A percentile compares a stretch with the other conserved stretches of the same genome.
phyloP scores from a whole-genome alignment of 2,888 invertebrate genomes.

The Polyommatus iphigenia region DNA sequence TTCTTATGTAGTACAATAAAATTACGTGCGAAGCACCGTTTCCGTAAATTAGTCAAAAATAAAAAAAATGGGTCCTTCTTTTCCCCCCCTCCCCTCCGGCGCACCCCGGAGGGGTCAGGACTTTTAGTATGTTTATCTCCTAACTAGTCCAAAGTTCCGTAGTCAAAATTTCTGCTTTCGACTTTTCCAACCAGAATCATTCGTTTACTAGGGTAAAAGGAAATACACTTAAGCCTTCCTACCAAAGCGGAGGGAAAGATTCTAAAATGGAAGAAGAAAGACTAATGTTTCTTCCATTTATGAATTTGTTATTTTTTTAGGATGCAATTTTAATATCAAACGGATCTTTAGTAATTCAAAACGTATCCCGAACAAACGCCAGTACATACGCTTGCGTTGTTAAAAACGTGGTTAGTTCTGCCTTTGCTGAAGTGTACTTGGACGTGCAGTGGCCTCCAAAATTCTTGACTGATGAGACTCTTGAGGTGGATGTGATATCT shows the following conservation, averaged over 20 bases:
- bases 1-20: too few relatives aligned
- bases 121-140: too few relatives aligned
- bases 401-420: constrained; percentile 79
- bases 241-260: neutral
- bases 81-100: too few relatives aligned
- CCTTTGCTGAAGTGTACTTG: constrained; percentile 72
- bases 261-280: neutral
- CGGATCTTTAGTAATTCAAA: constrained; percentile 50
- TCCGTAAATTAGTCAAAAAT: too few relatives aligned
- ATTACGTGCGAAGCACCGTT: too few relatives aligned
- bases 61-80: too few relatives aligned
- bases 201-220: too few relatives aligned
- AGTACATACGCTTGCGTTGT: constrained; percentile 81
- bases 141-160: too few relatives aligned
- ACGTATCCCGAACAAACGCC: constrained; percentile 64
- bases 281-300: neutral
- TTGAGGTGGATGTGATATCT: constrained; percentile 48
- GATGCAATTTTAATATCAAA: constrained; percentile 58
- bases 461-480: constrained; percentile 42
- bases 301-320: constrained; percentile 46
- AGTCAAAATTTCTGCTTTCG: too few relatives aligned
- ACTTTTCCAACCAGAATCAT: too few relatives aligned
- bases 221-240: neutral
- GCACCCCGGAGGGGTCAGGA: too few relatives aligned
- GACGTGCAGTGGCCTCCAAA: constrained; percentile 75